A percentile compares a stretch with the other conserved stretches of the same genome.
phyloP scores from a whole-genome alignment of 2,888 invertebrate genomes.

The Euspilapteryx auroguttella region DNA sequence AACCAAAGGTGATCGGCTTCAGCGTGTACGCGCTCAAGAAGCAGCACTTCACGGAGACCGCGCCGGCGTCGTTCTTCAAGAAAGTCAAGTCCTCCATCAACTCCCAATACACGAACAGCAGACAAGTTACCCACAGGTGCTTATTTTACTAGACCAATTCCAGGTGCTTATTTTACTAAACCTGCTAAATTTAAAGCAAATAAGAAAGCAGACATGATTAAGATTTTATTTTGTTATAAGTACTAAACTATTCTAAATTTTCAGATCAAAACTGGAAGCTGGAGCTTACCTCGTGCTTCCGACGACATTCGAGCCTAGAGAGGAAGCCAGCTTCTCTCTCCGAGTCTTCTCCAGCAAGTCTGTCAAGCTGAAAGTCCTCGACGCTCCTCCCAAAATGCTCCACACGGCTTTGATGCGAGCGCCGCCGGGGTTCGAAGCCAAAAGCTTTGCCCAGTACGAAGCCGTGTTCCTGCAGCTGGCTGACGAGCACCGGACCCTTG shows the following conservation, averaged over 20 bases:
- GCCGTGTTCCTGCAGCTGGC: slow-evolving; percentile 87
- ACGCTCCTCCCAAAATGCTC: slow-evolving; percentile 67
- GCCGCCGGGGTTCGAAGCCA: slow-evolving; percentile 68
- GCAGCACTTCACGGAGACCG: slow-evolving; percentile 68
- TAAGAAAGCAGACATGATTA: neutral
- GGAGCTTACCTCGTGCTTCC: slow-evolving; percentile 86
- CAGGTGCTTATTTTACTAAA: no score
- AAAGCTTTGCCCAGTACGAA: slow-evolving; percentile 83
- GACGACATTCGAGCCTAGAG: slow-evolving; percentile 88
- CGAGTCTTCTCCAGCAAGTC: slow-evolving; percentile 79
- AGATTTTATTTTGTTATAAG: neutral
- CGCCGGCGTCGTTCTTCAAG: slow-evolving; percentile 80
- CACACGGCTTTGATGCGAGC: slow-evolving; percentile 79
- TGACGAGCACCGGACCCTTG: slow-evolving; percentile 87
- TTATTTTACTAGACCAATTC: no score
- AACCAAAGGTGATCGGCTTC: slow-evolving; percentile 91
- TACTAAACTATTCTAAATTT: slow-evolving; percentile 17
- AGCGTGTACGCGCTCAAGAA: slow-evolving; percentile 79
- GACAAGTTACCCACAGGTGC: slow-evolving; percentile 72
- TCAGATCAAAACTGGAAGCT: slow-evolving; percentile 75
- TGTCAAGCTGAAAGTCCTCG: slow-evolving; percentile 73
- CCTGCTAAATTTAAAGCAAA: no score
- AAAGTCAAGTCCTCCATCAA: slow-evolving; percentile 84
- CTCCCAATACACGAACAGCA: slow-evolving; percentile 89
- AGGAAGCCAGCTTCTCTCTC: slow-evolving; percentile 87